Base-by-base conservation (phyloP, 2,113 vertebrate species). In the Casuarius casuarius region DNA sequence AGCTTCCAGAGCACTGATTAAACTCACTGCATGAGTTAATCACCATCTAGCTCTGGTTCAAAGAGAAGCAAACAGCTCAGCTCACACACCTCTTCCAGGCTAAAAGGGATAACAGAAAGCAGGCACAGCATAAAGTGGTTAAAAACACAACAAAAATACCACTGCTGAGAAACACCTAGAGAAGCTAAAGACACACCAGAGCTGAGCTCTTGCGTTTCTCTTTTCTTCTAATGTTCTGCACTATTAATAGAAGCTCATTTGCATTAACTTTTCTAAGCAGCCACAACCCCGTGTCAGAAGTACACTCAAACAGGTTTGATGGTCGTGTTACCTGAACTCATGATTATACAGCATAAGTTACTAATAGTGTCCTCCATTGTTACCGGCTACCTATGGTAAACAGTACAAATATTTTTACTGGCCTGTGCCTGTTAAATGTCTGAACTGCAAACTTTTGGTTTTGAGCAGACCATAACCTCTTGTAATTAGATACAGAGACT, bases 241-340 rank as follows among this genome's bases (percentile, higher is more conserved):
- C 87, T 90, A 78, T 33, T 88, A 87, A 77, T 77, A 95, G 95
- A 54, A 94, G 95, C 92, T 90, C 67, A 83, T 75, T 87, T 79
- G 91, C 87, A 94, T 87, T 88, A 85, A 62, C 51, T 87, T 71
- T 71, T 72, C 87, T 89, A 95, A 89, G 97, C 97, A 98, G 97
- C 94, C 96, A 95, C 90, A 92, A 94, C 59, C 90, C 91, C 91
- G 35, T 1, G 58, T 86, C 94, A 95, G 94, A 76, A 12, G 20
- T 6, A 87, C 90, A 77, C 48, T 48, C 96, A 88, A 80, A 90
- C 42, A 59, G 82, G 76, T 48, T 87, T 85, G 73, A 92, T 51
- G 82, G 91, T 74, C 44, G 20, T 21, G 71, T 98, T 98, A 98
- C 98, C 98, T 99, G 98, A 97, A 97, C 96, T 93, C 91, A 96